These are phyloP conservation scores for Pelecanus crispus DNA, from an alignment of 2,113 vertebrate species.

Conservation along the genomic window DNA sequence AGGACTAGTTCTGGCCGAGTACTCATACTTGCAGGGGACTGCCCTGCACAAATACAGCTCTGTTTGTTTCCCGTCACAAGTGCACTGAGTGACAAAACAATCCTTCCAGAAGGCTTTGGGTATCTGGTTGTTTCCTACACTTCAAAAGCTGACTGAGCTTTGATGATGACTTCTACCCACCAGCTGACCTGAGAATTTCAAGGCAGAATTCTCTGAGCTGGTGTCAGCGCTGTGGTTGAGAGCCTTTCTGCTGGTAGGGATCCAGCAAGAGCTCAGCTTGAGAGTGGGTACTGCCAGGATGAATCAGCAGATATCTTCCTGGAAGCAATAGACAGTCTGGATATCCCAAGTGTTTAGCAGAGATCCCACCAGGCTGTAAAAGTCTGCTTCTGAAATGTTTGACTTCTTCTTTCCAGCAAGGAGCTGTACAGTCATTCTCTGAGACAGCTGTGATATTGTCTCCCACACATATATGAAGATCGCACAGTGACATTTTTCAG, in stretches of 20 bases:
- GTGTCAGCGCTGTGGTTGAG: not conserved
- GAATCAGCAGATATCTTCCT: constrained; percentile 37
- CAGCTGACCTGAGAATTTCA: not conserved
- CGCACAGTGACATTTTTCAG: constrained; percentile 25
- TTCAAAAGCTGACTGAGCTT: not conserved
- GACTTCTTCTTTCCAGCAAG: not conserved
- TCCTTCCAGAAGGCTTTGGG: not conserved
- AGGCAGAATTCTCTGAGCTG: not conserved
- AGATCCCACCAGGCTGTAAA: not conserved
- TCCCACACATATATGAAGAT: constrained; percentile 10
- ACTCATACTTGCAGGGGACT: not conserved
- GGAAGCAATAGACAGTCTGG: not conserved
- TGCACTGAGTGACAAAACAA: not conserved
- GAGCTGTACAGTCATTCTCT: constrained; percentile 38
- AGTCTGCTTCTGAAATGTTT: constrained; percentile 4
- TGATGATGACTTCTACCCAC: not conserved
- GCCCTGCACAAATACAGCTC: not conserved
- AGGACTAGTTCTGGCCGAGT: not conserved
- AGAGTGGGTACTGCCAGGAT: not conserved
- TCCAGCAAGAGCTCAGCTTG: not conserved
- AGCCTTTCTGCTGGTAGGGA: not conserved
- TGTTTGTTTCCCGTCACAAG: not conserved
- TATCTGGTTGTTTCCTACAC: not conserved
- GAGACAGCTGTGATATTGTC: not conserved
- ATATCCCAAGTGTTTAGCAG: constrained; percentile 8